phyloP scores from a whole-genome alignment of 2,113 vertebrate species.

The Ondatra zibethicus region DNA sequence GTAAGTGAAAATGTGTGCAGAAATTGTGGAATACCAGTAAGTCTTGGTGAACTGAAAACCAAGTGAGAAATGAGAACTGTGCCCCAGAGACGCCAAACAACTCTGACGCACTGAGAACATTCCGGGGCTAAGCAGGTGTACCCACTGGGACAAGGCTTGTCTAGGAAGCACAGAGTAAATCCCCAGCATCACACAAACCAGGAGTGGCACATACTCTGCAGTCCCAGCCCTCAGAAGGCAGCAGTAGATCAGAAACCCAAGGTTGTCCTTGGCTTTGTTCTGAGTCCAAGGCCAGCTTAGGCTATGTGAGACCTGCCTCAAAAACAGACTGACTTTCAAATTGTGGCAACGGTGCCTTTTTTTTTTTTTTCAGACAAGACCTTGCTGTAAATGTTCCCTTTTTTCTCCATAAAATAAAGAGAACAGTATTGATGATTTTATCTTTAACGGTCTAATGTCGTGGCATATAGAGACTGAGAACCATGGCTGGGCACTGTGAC shows the following conservation, averaged over 20 bases:
- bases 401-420: neutral
- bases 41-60: neutral
- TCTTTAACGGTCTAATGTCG: neutral
- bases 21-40: conserved; percentile 16
- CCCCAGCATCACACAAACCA: neutral
- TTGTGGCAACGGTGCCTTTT: neutral
- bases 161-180: neutral
- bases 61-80: conserved; percentile 26
- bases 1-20: neutral
- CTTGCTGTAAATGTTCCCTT: neutral
- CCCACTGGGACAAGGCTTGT: too few species aligned
- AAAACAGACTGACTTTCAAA: neutral
- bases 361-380: neutral
- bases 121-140: too few species aligned
- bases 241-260: neutral
- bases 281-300: neutral
- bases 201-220: neutral
- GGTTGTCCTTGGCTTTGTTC: neutral
- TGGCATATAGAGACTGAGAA: neutral
- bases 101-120: neutral
- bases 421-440: neutral
- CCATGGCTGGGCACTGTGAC: neutral
- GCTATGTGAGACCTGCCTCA: neutral
- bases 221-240: neutral
- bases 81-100: neutral